phyloP scores from a whole-genome alignment of 1,140 invertebrate genomes.

The Cepaea nemoralis region DNA sequence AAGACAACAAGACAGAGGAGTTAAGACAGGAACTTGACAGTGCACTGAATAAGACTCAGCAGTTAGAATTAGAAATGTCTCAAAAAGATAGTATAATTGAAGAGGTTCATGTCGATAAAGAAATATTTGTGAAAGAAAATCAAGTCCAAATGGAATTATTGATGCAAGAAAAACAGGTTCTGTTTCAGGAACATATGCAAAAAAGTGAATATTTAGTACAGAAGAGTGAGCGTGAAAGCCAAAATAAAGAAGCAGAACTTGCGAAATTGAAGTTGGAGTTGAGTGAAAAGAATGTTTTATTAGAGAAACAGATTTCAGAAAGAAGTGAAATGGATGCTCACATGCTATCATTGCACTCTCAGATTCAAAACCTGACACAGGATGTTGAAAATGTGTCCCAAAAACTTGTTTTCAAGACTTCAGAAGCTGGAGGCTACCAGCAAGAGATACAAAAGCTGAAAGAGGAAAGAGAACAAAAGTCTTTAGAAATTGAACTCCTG shows the following conservation, averaged over 20 bases:
- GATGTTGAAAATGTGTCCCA: not conserved
- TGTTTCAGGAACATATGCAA: slow-evolving; percentile 28
- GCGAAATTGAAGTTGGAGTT: slow-evolving; percentile 11
- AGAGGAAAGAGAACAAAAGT: slow-evolving; percentile 30
- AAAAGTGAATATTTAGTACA: slow-evolving; percentile 29
- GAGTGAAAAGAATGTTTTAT: not conserved
- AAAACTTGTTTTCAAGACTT: slow-evolving; percentile 8
- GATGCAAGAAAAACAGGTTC: slow-evolving; percentile 41
- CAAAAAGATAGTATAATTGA: slow-evolving; percentile 36
- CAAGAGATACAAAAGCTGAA: slow-evolving; percentile 30
- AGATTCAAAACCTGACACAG: slow-evolving; percentile 13
- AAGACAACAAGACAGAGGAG: slow-evolving; percentile 28
- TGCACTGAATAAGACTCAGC: slow-evolving; percentile 13
- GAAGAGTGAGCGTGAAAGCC: slow-evolving; percentile 24
- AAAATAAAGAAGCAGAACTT: slow-evolving; percentile 10
- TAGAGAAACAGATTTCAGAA: not conserved
- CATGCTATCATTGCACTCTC: not conserved
- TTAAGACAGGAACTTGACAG: slow-evolving; percentile 5
- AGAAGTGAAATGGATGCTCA: not conserved
- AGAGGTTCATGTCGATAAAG: slow-evolving; percentile 32
- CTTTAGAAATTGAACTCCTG: slow-evolving; percentile 15
- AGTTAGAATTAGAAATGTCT: slow-evolving; percentile 27
- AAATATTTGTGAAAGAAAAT: slow-evolving; percentile 16
- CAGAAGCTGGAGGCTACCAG: slow-evolving; percentile 33
- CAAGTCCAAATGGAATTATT: slow-evolving; percentile 41